Evolutionary conservation across 2,888 invertebrate species (phyloP).

Genomic region (Sisyra nigra): DNA sequence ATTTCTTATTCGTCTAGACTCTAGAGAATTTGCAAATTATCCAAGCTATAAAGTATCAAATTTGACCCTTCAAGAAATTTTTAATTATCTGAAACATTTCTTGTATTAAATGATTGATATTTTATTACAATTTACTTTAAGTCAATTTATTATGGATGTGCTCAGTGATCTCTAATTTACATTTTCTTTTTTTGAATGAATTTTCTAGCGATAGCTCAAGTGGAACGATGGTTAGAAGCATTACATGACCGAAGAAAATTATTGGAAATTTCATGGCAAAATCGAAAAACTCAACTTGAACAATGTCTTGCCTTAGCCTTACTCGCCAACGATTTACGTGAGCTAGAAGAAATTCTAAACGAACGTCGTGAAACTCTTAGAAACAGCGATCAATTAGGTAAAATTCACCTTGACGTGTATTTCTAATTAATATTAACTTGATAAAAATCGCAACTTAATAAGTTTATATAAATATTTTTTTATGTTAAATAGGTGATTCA

Average conservation of each 20-base stretch:
- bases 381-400: conserved; percentile 40
- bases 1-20: too few relatives aligned
- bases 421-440: too few relatives aligned
- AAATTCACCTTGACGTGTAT: conserved; percentile 8
- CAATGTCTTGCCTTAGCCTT: conserved; percentile 60
- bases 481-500: conserved; percentile 42
- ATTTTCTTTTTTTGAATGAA: background rate
- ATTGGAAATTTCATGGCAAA: conserved; percentile 50
- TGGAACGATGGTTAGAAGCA: conserved; percentile 57
- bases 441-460: too few relatives aligned
- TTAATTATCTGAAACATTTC: too few relatives aligned
- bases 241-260: conserved; percentile 58
- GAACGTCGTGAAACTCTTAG: conserved; percentile 36
- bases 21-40: too few relatives aligned
- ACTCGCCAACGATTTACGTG: conserved; percentile 52
- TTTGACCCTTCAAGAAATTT: too few relatives aligned
- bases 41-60: too few relatives aligned
- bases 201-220: conserved; percentile 41
- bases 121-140: too few relatives aligned
- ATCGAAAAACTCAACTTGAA: conserved; percentile 57
- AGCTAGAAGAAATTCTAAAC: conserved; percentile 40
- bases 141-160: too few relatives aligned
- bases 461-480: background rate
- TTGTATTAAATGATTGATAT: too few relatives aligned
- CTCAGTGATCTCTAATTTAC: background rate